A percentile compares a stretch with the other conserved stretches of the same genome.
Evolutionary conservation across 1,140 invertebrate genomes (phyloP).

Genomic region (Dufourea novaeangliae): DNA sequence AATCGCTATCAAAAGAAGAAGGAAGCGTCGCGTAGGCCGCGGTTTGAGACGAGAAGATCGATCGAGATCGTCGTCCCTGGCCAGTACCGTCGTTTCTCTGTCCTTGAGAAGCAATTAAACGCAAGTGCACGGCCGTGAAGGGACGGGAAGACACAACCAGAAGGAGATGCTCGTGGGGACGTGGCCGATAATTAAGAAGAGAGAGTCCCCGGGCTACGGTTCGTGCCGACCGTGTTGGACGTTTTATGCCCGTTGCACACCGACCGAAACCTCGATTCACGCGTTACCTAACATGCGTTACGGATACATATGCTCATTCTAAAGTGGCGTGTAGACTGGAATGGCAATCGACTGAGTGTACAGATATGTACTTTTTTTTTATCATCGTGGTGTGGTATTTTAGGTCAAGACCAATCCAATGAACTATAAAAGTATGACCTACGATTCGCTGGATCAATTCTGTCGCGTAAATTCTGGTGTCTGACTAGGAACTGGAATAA

Average conservation of each 20-base stretch:
- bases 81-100: conserved; percentile 23
- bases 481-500: no score
- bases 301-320: no score
- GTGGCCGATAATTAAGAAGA: conserved; percentile 43
- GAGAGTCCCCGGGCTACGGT: conserved; percentile 38
- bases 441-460: no score
- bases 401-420: no score
- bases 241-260: conserved; percentile 7
- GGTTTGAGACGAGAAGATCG: neutral
- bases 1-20: neutral
- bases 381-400: no score
- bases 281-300: no score
- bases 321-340: no score
- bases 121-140: conserved; percentile 15
- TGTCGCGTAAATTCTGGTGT: no score
- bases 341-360: no score
- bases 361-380: no score
- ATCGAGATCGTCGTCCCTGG: neutral
- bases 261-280: neutral
- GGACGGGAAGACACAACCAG: neutral
- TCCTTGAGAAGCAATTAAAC: conserved; percentile 44
- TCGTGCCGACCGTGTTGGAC: neutral
- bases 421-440: no score
- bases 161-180: conserved; percentile 15
- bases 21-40: neutral